Evolutionary conservation across 2,113 vertebrate genomes (phyloP).

Genomic region (Alethe diademata): DNA sequence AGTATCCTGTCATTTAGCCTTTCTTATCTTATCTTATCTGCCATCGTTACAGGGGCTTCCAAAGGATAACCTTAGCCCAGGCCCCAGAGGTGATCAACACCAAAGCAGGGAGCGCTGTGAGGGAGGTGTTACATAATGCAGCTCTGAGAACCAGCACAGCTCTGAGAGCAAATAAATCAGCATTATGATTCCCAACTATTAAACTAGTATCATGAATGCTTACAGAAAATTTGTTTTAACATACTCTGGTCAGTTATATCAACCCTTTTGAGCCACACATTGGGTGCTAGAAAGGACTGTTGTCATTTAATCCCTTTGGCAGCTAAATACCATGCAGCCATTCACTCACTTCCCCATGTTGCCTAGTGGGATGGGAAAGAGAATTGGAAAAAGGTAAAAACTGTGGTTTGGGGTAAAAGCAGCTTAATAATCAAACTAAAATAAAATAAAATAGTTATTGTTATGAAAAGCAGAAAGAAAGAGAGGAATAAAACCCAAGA

Average conservation of each 20-base stretch:
- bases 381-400: neutral
- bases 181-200: neutral
- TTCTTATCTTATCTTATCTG: rapidly evolving
- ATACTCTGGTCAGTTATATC: neutral
- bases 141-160: neutral
- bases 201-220: neutral
- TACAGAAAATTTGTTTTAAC: neutral
- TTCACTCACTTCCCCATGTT: neutral
- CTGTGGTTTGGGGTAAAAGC: neutral
- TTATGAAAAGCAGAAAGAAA: neutral
- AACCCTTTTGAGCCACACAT: neutral
- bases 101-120: neutral
- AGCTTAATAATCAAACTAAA: neutral
- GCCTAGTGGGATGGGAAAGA: neutral
- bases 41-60: neutral
- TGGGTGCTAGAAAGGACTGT: neutral
- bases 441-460: neutral
- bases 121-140: neutral
- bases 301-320: neutral
- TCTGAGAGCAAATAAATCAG: neutral
- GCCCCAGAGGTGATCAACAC: neutral
- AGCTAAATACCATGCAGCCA: neutral
- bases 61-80: neutral
- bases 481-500: neutral
- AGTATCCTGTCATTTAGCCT: no score